A percentile compares a stretch with the other conserved stretches of the same genome.
phyloP scores from a whole-genome alignment of 2,888 invertebrate species.

The Eupithecia pulchellata region DNA sequence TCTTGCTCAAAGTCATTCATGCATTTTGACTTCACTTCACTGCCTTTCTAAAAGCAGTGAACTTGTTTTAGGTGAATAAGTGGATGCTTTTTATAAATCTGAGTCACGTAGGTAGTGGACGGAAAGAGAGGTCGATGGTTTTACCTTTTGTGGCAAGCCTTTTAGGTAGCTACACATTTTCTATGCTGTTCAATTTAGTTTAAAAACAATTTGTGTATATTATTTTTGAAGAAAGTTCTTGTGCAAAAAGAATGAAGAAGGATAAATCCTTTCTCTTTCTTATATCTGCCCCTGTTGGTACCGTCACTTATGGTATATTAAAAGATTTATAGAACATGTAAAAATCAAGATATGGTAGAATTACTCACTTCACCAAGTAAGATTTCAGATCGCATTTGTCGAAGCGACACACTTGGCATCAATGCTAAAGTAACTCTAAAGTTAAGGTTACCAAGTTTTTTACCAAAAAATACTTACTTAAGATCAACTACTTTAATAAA shows the following conservation, averaged over 20 bases:
- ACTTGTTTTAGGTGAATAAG: conserved; percentile 16
- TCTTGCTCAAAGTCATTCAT: neutral
- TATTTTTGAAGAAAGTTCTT: neutral
- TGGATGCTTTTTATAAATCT: conserved; percentile 28
- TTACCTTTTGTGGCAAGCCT: conserved; percentile 5
- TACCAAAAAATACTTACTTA: no score
- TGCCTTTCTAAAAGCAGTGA: neutral
- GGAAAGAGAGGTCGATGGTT: conserved; percentile 15
- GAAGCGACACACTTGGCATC: no score
- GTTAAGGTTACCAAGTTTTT: no score
- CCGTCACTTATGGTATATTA: no score
- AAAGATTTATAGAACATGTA: no score
- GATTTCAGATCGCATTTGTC: no score
- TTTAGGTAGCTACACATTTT: neutral
- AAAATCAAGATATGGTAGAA: no score
- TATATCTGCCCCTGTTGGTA: neutral
- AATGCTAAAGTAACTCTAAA: no score
- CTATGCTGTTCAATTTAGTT: neutral
- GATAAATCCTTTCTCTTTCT: neutral
- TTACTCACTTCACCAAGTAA: no score
- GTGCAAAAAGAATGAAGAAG: neutral
- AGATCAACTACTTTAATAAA: neutral
- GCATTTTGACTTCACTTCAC: neutral
- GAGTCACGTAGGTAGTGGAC: conserved; percentile 26
- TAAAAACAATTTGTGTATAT: neutral